phyloP scores from a whole-genome alignment of 2,113 vertebrate genomes.

The Pseudorasbora parva region DNA sequence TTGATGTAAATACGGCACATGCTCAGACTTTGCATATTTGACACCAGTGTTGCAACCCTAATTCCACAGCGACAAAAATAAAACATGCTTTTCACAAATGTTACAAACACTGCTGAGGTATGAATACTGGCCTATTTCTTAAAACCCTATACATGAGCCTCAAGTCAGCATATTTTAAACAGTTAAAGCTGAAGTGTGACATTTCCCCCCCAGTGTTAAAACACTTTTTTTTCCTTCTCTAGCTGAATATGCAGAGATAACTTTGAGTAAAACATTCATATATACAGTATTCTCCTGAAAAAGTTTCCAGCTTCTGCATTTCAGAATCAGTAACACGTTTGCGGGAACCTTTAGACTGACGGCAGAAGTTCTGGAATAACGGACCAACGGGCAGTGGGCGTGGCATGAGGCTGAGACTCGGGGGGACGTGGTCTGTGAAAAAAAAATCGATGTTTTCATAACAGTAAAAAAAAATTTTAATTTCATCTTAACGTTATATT shows the following conservation, averaged over 20 bases:
- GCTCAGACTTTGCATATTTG: slow-evolving; percentile 9
- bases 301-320: not conserved
- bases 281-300: not conserved
- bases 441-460: no score
- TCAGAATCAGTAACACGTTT: no score
- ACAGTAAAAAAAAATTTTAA: no score
- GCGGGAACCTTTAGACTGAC: no score
- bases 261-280: not conserved
- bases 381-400: no score
- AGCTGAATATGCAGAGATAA: not conserved
- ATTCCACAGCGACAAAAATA: slow-evolving; percentile 25
- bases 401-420: no score
- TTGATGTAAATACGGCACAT: not conserved
- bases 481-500: no score
- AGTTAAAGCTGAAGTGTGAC: not conserved
- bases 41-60: not conserved
- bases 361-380: no score
- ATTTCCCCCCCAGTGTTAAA: not conserved
- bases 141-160: not conserved
- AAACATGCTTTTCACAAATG: slow-evolving; percentile 4
- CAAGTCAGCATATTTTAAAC: slow-evolving; percentile 14
- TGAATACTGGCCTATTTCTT: slow-evolving; percentile 6
- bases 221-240: not conserved
- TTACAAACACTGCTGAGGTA: slow-evolving; percentile 5
- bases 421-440: no score